Evolutionary conservation across 2,797 vertebrate species (phyloP), one percentile per base, ranked within the genome.

Genomic region (Xiphorhynchus erythropygius): DNA sequence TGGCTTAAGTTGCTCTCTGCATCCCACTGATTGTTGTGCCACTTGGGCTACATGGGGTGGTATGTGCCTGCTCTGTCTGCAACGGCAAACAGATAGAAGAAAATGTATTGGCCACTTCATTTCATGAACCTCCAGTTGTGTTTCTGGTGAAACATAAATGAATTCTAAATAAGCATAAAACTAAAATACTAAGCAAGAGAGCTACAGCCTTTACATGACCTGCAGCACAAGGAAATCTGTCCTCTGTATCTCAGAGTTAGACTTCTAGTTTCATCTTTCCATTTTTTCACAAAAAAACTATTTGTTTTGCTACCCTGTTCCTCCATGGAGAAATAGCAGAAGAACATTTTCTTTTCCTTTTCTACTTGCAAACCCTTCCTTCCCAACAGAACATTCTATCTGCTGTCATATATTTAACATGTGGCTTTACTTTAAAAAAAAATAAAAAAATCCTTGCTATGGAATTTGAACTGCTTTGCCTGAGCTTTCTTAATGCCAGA

Each of bases 91-190:
- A 63, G 18, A 12, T 33, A 30, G 46, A 84, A 75, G 33, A 68
- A 87, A 69, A 67, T 47, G 2, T 27, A 13, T 84, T 10, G 18
- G 15, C 37, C 55, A 21, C 60, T 80, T 89, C 33, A 71, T 33
- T 25, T 80, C 63, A 23, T 0, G 0, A 74, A 70, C 5, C 9
- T 84, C 22, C 23, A 41, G 4, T 53, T 59, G 47, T 74, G 16
- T 74, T 88, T 91, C 71, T 5, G 2, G 27, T 83, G 35, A 79
- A 92, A 50, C 6, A 10, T 33, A 28, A 68, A 65, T 64, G 28
- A 73, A 57, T 82, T 62, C 32, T 78, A 89, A 65, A 52, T 50
- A 76, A 79, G 10, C 13, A 27, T 76, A 63, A 76, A 75, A 67
- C 24, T 84, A 13, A 90, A 69, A 69, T 83, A 57, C 44, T 63